Percentiles rank a stretch among this genome's conserved stretches.
Conservation (phyloP, 2,888 invertebrate species). For the Empis livida region DNA sequence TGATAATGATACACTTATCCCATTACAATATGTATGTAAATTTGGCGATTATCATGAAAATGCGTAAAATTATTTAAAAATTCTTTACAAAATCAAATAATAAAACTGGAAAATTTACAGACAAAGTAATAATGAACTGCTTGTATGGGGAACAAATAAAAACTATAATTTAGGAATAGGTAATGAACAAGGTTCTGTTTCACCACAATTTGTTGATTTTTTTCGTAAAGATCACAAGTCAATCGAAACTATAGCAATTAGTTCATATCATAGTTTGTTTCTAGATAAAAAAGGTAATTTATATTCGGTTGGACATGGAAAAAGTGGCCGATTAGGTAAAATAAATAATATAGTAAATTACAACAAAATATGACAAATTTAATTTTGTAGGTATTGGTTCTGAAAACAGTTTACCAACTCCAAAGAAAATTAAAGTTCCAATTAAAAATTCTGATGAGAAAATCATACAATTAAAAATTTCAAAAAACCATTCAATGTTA, state of each 20-base stretch:
- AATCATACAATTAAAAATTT: constrained; percentile 28
- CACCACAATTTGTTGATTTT: constrained; percentile 53
- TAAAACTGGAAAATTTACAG: constrained; percentile 18
- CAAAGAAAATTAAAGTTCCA: constrained; percentile 25
- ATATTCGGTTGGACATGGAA: constrained; percentile 71
- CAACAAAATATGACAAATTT: constrained; percentile 27
- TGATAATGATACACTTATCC: constrained; percentile 27
- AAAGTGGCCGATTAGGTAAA: constrained; percentile 59
- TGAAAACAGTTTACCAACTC: constrained; percentile 38
- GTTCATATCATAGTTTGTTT: constrained; percentile 31
- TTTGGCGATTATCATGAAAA: constrained; percentile 32
- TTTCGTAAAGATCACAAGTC: constrained; percentile 48
- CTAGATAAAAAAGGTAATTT: constrained; percentile 34
- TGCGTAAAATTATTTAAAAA: constrained; percentile 7
- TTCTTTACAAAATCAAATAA: background rate
- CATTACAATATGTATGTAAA: constrained; percentile 29
- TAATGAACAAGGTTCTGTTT: constrained; percentile 45
- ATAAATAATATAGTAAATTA: background rate
- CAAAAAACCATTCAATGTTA: constrained; percentile 30
- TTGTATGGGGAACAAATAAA: constrained; percentile 74
- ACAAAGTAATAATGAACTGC: constrained; percentile 42
- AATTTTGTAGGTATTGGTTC: constrained; percentile 49
- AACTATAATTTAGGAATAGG: constrained; percentile 73
- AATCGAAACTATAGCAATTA: constrained; percentile 44
- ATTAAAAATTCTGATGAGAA: constrained; percentile 23